Base-by-base conservation (phyloP, 1,140 invertebrate genomes). In the Drosophila teissieri region DNA sequence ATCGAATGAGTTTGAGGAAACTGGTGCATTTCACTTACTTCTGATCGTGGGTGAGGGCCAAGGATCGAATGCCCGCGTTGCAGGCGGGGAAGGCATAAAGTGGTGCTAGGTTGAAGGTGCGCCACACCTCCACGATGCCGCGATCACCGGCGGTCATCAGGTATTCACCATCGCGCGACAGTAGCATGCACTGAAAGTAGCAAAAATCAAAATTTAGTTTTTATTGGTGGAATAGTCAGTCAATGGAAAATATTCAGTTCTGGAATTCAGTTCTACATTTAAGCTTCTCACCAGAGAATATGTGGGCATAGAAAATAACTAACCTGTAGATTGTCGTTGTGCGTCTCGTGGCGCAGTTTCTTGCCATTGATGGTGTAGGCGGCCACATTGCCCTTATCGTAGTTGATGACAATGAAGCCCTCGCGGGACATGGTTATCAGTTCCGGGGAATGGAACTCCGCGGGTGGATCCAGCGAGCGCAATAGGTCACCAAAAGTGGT, bases 401-500 rank as follows among this genome's bases (percentile, higher is more conserved):
- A 99, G 88, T 97, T 97, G 44, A 98, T 97, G 11, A 99, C 96
- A 34, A 99, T 96, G 52, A 99, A 96, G n/a, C 98, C 98, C 93
- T 99, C 99, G 14, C 98, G 94, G 8, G 97, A 98, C 94, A 99
- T 96, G 14, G 97, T 96, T 65, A 99, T 96, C 91, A 98, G 96
- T 91, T 97, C 96, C 1, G 98, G 97, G n/a, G 96, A 96, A n/a
- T 93, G 93, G 84, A 97, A 97, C 37, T 96, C 95, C 68, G 93
- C 93, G 1, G 97, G 96, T 14, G 96, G 94, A 74, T 98, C 97
- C 42, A 99, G 92, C 1, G 97, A 98, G 55, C 98, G 95, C 34
- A 99, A 93, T n/a, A 99, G 93, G 93, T 99, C 98, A 27, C 98
- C 98, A 92, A 98, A 98, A n/a, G 98, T 98, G 44, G 98, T 99